phyloP scores from a whole-genome alignment of 2,113 vertebrate species.

The Hydrochoerus hydrochaeris region DNA sequence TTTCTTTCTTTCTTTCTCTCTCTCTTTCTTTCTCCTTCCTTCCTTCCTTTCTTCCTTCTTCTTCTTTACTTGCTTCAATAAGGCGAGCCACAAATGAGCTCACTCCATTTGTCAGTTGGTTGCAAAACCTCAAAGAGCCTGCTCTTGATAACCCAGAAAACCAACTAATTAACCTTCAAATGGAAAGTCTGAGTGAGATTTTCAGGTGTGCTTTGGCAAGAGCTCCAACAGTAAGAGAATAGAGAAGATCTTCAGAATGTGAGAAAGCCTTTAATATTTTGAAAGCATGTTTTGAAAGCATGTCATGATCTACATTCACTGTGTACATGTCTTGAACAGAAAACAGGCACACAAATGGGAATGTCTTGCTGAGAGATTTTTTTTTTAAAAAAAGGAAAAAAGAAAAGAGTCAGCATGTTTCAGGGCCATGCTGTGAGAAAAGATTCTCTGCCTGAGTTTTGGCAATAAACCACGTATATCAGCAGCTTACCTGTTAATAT shows the following conservation, averaged over 20 bases:
- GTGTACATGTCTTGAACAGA: slow-evolving; percentile 40
- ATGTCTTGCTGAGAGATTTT: slow-evolving; percentile 2
- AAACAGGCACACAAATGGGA: slow-evolving; percentile 61
- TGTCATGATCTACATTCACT: slow-evolving; percentile 72
- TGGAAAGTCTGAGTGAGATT: slow-evolving; percentile 69
- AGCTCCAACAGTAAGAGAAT: slow-evolving; percentile 65
- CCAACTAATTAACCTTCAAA: slow-evolving; percentile 66
- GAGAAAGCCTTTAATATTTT: slow-evolving; percentile 73
- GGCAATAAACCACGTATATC: background rate
- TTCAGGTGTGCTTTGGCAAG: slow-evolving; percentile 43
- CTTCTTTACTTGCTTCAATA: background rate
- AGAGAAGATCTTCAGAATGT: slow-evolving; percentile 65
- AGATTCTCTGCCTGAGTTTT: background rate
- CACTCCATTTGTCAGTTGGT: slow-evolving; percentile 11
- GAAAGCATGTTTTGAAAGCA: slow-evolving; percentile 70
- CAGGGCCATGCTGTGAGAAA: background rate
- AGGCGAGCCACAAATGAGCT: slow-evolving; percentile 39
- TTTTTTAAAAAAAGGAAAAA: background rate
- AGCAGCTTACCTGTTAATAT: background rate
- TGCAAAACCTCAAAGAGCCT: slow-evolving; percentile 47
- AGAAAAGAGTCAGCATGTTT: background rate
- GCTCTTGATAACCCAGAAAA: slow-evolving; percentile 45
- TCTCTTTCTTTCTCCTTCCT: background rate
- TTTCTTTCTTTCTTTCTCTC: background rate
- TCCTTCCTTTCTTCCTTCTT: background rate